These are phyloP conservation scores for Carpatolechia fugitivella DNA, from an alignment of 2,888 invertebrate genomes.

Conservation along the genomic window DNA sequence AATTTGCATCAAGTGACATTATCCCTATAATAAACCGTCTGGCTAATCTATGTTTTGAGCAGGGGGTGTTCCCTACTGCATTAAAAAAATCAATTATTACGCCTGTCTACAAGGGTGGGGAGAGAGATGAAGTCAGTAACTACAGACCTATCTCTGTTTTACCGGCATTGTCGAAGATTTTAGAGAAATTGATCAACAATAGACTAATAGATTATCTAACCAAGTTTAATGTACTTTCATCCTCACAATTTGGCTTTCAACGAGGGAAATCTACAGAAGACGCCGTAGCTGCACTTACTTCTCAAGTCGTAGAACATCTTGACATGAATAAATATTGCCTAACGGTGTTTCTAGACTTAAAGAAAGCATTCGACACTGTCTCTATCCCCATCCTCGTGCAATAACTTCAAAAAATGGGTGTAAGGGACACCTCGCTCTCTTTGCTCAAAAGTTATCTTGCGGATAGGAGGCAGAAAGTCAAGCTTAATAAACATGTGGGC, in stretches of 20 bases:
- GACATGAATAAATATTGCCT: background rate
- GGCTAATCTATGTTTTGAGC: background rate
- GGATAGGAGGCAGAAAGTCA: background rate
- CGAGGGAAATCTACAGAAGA: background rate
- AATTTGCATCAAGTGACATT: background rate
- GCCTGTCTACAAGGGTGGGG: background rate
- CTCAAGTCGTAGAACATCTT: background rate
- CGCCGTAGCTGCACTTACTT: background rate
- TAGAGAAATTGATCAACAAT: background rate
- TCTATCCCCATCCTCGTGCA: background rate
- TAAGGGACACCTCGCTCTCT: background rate
- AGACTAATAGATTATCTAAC: too few relatives aligned
- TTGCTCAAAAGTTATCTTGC: background rate
- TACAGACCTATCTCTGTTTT: background rate
- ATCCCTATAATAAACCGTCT: background rate
- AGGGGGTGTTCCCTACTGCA: background rate
- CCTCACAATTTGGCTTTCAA: background rate
- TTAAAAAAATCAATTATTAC: background rate
- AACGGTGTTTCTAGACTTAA: background rate
- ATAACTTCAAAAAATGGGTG: background rate
- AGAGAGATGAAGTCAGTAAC: background rate
- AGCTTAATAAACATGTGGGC: background rate
- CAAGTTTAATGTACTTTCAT: too few relatives aligned
- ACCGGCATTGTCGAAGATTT: background rate
- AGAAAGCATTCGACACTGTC: too few relatives aligned